Base-by-base conservation (phyloP, 2,113 vertebrate genomes). In the Pseudopodoces humilis region DNA sequence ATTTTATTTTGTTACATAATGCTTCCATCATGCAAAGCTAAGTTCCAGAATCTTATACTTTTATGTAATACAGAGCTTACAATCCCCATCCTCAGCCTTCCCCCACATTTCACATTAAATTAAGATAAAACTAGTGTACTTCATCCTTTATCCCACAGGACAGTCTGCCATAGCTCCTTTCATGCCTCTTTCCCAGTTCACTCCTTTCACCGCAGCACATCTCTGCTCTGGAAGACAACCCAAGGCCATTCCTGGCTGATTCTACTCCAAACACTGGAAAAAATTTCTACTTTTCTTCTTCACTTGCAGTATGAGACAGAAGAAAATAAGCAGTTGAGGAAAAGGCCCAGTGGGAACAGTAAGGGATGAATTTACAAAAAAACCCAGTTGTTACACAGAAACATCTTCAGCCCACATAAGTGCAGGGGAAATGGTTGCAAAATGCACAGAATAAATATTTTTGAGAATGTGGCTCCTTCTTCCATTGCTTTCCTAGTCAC, bases 1-100 rank as follows among this genome's bases (percentile, higher is more conserved):
- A 81, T 86, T 95, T 94, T 70, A 90, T 86, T 89, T 72, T 88
- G 75, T 95, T 96, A 94, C 50, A 75, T 94, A 96, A 95, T 6
- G 21, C 76, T 90, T 86, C 76, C 62, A 86, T 84, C 55, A 83
- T 0, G 7, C 77, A 79, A 67, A 86, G 47, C 19, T 60, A 50
- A 67, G 20, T 83, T 86, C 68, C 90, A 93, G 65, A 86, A 81
- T 83, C 76, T 86, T 74, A 77, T 10, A 74, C 39, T 37, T 92
- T 95, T 88, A 86, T n/a, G 41, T 90, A 94, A 91, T 5, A 79
- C 24, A 75, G 37, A 64, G 23, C 28, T 94, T 78, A 77, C 21
- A 93, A 67, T 43, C 43, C 47, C 56, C 33, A 60, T 86, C 33
- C 68, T 83, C 76, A 92, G 27, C 46, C 83, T 50, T 74, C 79